Percentiles rank a stretch among this genome's conserved stretches.
Conservation (phyloP, 2,888 invertebrate species). For the Sepiola atlantica region DNA sequence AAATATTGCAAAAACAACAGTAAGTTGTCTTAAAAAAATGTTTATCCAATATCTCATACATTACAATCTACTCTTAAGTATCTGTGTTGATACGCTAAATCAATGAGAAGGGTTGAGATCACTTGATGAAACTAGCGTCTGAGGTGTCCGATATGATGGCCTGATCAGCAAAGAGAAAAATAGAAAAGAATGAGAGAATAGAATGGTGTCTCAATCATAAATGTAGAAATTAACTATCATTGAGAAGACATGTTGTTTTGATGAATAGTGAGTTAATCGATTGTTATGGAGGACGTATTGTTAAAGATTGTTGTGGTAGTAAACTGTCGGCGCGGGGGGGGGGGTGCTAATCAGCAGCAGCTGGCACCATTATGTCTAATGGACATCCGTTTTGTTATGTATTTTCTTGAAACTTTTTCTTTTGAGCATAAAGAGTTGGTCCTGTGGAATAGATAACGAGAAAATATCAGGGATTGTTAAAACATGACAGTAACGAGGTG, state of each 20-base stretch:
- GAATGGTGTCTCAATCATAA: constrained; percentile 15
- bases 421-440: not conserved
- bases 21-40: not conserved
- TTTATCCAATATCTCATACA: not conserved
- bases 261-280: constrained; percentile 32
- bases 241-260: constrained; percentile 12
- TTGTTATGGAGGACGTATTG: not conserved
- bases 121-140: not conserved
- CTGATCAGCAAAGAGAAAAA: not conserved
- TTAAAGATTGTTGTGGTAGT: not conserved
- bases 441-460: not conserved
- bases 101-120: not conserved
- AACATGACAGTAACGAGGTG: not conserved
- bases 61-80: constrained; percentile 2
- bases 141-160: not conserved
- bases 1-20: not conserved
- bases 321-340: not conserved
- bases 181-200: not conserved
- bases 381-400: constrained; percentile 7
- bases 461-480: not conserved
- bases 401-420: not conserved
- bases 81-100: not conserved
- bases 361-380: constrained; percentile 19
- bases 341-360: not conserved
- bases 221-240: constrained; percentile 32